Evolutionary conservation across 2,113 vertebrate genomes (phyloP), one percentile per base, ranked within the genome.

Genomic region (Lutjanus erythropterus): DNA sequence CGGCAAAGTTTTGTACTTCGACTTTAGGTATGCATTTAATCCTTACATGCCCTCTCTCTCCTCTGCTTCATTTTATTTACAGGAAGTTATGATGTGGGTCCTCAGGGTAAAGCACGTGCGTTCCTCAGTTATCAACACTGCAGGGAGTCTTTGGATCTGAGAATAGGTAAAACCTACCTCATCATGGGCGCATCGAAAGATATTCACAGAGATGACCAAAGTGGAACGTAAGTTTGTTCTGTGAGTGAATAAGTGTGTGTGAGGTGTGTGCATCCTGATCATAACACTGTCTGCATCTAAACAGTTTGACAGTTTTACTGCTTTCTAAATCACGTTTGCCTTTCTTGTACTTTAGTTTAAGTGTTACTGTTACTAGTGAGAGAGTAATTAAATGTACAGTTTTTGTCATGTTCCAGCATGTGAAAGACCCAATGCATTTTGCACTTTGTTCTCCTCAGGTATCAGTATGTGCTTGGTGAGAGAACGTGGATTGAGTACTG

Each of bases 401-500:
- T 39, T 8, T 9, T 39, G 1, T 42, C n/a, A n/a, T n/a, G n/a
- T n/a, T n/a, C n/a, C n/a, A n/a, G n/a, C n/a, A n/a, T n/a, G n/a
- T n/a, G n/a, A 15, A 42, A 46, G 44, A 46, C 21, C 9, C 21
- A 23, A 12, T 31, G 1, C 61, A 27, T n/a, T n/a, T 69, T 15
- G 53, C 18, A 35, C 9, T 31, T 66, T 69, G 11, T n/a, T n/a
- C n/a, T 16, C 56, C 46, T 78, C 76, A 95, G 93, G 23, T 88
- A 70, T 72, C 84, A 90, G 58, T 95, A 95, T 15, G 64, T 87
- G 15, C 76, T 95, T 3, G 90, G 90, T 19, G 92, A 93, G 65
- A 72, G 69, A 73, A 93, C 91, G 0, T 95, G 94, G 94, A 81
- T 95, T 5, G 94, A 95, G 85, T 94, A 93, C 87, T 94, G 94